Evolutionary conservation across 1,140 invertebrate genomes (phyloP).

Genomic region (Sycophila sp.): DNA sequence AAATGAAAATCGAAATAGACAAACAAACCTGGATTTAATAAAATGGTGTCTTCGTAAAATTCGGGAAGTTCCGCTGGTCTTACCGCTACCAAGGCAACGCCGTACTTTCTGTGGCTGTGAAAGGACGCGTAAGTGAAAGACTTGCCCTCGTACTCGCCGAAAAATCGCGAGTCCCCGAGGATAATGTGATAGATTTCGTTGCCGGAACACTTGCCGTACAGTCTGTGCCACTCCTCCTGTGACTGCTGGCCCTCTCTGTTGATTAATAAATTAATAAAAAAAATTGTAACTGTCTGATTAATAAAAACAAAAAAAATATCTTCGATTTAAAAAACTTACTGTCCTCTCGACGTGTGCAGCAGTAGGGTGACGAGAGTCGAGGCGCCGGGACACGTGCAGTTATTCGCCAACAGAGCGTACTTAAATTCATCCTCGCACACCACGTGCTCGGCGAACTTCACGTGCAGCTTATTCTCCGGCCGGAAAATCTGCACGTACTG

Average conservation of each 20-base stretch:
- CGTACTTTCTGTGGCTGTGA: slow-evolving; percentile 98
- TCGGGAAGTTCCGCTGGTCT: slow-evolving; percentile 91
- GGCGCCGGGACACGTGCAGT: slow-evolving; percentile 96
- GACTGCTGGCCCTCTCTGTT: slow-evolving; percentile 95
- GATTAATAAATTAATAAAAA: not conserved
- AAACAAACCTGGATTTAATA: slow-evolving; percentile 84
- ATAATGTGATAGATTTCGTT: slow-evolving; percentile 99
- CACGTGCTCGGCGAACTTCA: slow-evolving; percentile 97
- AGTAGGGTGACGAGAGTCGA: slow-evolving; percentile 95
- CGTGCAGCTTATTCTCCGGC: slow-evolving; percentile 97
- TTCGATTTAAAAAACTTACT: slow-evolving; percentile 74
- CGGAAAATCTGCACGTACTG: slow-evolving; percentile 99
- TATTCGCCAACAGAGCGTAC: slow-evolving; percentile 95
- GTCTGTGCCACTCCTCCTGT: slow-evolving; percentile 94
- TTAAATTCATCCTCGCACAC: slow-evolving; percentile 99
- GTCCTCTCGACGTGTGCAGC: slow-evolving; percentile 94
- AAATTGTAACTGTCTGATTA: slow-evolving; percentile 4
- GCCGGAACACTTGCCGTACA: slow-evolving; percentile 97
- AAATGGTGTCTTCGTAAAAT: slow-evolving; percentile 93
- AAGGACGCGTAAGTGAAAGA: slow-evolving; percentile 99
- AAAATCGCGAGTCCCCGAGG: slow-evolving; percentile 94
- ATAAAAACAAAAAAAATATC: not conserved
- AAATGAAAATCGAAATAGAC: not conserved
- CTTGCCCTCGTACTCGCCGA: slow-evolving; percentile 97
- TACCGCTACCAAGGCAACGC: slow-evolving; percentile 94